Base-by-base conservation (phyloP, 2,797 vertebrate genomes). In the Salmo trutta region DNA sequence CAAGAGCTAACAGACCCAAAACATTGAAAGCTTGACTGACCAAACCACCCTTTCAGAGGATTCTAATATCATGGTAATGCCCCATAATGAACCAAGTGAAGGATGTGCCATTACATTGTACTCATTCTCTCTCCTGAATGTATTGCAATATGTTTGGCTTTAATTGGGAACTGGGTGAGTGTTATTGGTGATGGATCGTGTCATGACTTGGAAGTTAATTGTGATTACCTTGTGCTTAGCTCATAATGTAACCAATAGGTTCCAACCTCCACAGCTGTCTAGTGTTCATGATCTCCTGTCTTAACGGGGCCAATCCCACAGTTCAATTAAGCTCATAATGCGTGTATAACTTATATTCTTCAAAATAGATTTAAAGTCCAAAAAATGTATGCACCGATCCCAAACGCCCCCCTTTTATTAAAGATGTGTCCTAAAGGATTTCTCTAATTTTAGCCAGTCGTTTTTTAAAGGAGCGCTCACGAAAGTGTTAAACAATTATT, bases 21-120 rank as follows among this genome's bases (percentile, higher is more conserved):
- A 86, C 83, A 80, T 81, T 81, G 85, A 78, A 83, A 82, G 86
- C 82, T 86, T 88, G 85, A 86, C 77, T 82, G 83, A 80, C 81
- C 76, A 82, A 87, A 86, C 85, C 80, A 80, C 74, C 74, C 68
- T 82, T 85, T 87, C 56, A 78, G 73, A 81, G 56, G 75, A 65
- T 72, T 80, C 29, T 71, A 82, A 82, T 80, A 77, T 77, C 79
- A 77, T 36, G 65, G 81, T 77, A 78, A 82, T 76, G 76, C 73
- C 79, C 59, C 81, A 77, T 85, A 81, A 87, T 85, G 85, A 88
- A 81, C 82, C 74, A 76, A 80, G 78, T 78, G 79, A 77, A 81
- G 78, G 78, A 84, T 74, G 74, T 80, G 71, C 75, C 74, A 73
- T 81, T 85, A 82, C 47, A 77, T 74, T 75, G 67, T 73, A 82